Conservation (phyloP, 64 coral and sea anemone genomes). For the Pocillopora damicornis region DNA sequence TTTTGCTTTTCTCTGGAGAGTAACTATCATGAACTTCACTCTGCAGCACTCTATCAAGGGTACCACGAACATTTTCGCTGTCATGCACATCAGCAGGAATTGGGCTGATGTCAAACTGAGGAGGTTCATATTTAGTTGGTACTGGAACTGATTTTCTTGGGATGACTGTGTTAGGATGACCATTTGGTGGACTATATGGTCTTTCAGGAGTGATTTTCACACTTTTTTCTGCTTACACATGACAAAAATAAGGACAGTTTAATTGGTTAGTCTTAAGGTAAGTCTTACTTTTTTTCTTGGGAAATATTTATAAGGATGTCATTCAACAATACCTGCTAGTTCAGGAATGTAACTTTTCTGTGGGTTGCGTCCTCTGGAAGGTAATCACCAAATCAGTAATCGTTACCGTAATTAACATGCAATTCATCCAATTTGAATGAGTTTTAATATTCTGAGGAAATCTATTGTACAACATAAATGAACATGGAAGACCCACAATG, state of each 20-base stretch:
- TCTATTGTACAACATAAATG: too few relatives aligned
- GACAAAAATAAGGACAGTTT: neutral
- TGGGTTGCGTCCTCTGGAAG: neutral
- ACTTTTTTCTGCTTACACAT: slow-evolving; percentile 40
- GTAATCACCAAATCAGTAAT: neutral
- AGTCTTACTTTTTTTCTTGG: neutral
- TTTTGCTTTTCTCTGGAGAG: slow-evolving; percentile 32
- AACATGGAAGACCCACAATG: too few relatives aligned
- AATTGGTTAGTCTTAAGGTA: neutral
- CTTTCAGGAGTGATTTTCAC: slow-evolving; percentile 61
- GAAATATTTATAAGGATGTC: neutral
- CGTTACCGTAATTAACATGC: too few relatives aligned
- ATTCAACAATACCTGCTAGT: neutral
- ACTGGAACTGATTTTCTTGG: slow-evolving; percentile 65
- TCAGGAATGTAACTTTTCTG: slow-evolving; percentile 9
- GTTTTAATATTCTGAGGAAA: too few relatives aligned
- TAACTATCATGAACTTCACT: slow-evolving; percentile 6
- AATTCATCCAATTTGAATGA: too few relatives aligned
- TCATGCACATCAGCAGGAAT: slow-evolving; percentile 28
- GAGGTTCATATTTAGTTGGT: slow-evolving; percentile 63
- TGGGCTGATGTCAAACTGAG: slow-evolving; percentile 65
- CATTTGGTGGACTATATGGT: slow-evolving; percentile 30
- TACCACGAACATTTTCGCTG: neutral
- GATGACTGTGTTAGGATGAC: slow-evolving; percentile 50
- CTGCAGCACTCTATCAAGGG: neutral